A percentile compares a stretch with the other conserved stretches of the same genome.
These are phyloP conservation scores for Orthonychiurus folsomi DNA, from an alignment of 2,888 invertebrate genomes.

Conservation along the genomic window DNA sequence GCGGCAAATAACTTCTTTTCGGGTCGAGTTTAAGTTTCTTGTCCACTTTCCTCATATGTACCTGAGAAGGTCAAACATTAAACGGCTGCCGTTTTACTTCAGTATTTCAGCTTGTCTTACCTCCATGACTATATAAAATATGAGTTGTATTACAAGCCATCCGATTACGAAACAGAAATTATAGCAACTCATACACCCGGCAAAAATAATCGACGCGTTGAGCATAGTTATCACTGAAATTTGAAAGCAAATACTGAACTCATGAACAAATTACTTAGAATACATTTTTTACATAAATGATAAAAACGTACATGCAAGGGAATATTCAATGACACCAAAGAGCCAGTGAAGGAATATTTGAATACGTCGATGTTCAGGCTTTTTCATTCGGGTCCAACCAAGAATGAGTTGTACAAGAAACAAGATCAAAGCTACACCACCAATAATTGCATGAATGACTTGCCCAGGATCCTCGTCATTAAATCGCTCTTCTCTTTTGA, in stretches of 20 bases:
- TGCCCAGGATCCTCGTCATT: constrained; percentile 12
- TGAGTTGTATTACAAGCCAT: neutral
- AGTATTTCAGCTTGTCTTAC: too few relatives aligned
- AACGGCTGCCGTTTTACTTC: too few relatives aligned
- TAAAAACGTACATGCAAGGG: constrained; percentile 14
- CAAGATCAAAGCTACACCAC: constrained; percentile 9
- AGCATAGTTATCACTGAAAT: neutral
- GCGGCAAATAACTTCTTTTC: constrained; percentile 16
- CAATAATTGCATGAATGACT: constrained; percentile 13
- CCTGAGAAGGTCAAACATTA: constrained; percentile 3
- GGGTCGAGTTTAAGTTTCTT: constrained; percentile 14
- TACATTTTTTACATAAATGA: constrained; percentile 4
- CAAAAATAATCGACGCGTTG: neutral
- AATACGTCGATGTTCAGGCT: constrained; percentile 9
- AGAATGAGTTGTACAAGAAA: constrained; percentile 15
- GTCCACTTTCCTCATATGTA: constrained; percentile 10
- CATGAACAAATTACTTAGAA: neutral
- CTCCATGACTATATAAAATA: constrained; percentile 1
- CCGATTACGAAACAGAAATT: neutral
- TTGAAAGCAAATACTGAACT: neutral
- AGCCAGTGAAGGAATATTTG: constrained; percentile 25
- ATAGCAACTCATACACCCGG: neutral
- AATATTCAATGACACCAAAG: constrained; percentile 22
- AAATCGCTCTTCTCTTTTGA: constrained; percentile 15
- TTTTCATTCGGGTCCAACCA: constrained; percentile 12